Base-by-base conservation (phyloP, 2,888 invertebrate genomes). In the Globia sparganii region DNA sequence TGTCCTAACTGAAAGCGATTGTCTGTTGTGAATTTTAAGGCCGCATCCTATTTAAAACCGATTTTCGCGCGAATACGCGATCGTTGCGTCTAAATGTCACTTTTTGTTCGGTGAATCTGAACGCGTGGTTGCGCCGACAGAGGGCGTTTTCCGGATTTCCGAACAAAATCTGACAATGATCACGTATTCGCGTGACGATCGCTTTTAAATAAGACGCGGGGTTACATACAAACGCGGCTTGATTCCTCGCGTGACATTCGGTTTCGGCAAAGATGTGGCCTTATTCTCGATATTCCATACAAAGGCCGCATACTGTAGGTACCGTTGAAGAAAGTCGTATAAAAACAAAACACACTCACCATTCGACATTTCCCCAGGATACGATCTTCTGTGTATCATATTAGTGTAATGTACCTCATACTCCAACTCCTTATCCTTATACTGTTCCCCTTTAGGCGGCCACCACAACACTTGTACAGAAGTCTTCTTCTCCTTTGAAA, bases 391-490 rank as follows among this genome's bases (percentile, higher is more conserved):
- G 37, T 90, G 91, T 71, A 93, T 89, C 69, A 93, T 89, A 95
- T 97, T 86, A 90, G 97, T 98, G 89, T 98, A 98, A 92, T 98
- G 98, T 62, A 98, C 96, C 34, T 98, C 98, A 91, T 98, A 99
- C 8, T 95, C 88, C n/a, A 96, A 59, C 18, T 93, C 91, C 71
- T 92, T 93, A 43, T 91, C 91, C 82, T 92, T 93, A 69, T 96
- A 97, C n/a, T 97, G 94, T 0, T 95, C 93, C 59, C 96, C 97
- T 37, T 96, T 96, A 0, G 98, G 98, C 15, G 97, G 96, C 25
- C 97, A 94, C 98, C 98, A 98, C 15, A 94, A 94, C 28, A 98
- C 89, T 84, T 97, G 97, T 0, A 98, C 97, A 0, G 97, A 94
- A 0, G 97, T 97, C 0, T 97, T 97, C 62, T 96, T 95, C 4